A percentile compares a stretch with the other conserved stretches of the same genome.
These are phyloP conservation scores for Alloplasta piceator DNA, from an alignment of 2,888 invertebrate genomes.

Conservation along the genomic window DNA sequence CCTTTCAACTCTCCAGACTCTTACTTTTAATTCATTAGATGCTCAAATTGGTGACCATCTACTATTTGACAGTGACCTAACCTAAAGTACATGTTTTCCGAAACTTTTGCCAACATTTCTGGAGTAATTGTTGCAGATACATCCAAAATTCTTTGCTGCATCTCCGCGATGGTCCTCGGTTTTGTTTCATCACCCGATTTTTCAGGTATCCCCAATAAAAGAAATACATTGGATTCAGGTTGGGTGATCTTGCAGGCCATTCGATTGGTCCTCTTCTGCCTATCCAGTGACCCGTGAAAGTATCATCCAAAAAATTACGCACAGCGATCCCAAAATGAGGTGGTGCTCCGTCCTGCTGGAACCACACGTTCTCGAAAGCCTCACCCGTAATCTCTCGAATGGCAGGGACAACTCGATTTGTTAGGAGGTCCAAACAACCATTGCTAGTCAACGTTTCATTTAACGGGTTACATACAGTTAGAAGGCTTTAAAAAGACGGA, in stretches of 20 bases:
- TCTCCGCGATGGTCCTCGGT: conserved; percentile 19
- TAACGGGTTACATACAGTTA: too few species aligned
- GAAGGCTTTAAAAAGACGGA: too few species aligned
- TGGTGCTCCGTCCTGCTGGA: too few species aligned
- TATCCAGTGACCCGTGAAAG: not conserved
- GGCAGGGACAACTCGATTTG: not conserved
- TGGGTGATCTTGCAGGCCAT: not conserved
- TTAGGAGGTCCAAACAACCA: not conserved
- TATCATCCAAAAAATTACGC: not conserved
- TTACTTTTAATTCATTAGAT: conserved; percentile 16
- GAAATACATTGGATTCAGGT: conserved; percentile 6
- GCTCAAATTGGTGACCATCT: conserved; percentile 11
- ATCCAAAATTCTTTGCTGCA: conserved; percentile 21
- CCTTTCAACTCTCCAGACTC: too few species aligned
- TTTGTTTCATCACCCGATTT: conserved; percentile 5
- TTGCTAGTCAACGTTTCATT: conserved; percentile 1
- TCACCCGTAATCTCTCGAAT: not conserved
- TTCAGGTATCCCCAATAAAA: conserved; percentile 13
- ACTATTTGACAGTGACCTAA: conserved; percentile 6
- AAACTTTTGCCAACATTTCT: conserved; percentile 2
- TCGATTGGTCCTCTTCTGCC: not conserved
- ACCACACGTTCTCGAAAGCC: not conserved
- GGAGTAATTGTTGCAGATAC: not conserved
- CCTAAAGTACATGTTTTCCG: not conserved
- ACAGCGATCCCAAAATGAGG: not conserved